Base-by-base conservation (phyloP, 1,140 invertebrate species). In the Drosophila pachea region DNA sequence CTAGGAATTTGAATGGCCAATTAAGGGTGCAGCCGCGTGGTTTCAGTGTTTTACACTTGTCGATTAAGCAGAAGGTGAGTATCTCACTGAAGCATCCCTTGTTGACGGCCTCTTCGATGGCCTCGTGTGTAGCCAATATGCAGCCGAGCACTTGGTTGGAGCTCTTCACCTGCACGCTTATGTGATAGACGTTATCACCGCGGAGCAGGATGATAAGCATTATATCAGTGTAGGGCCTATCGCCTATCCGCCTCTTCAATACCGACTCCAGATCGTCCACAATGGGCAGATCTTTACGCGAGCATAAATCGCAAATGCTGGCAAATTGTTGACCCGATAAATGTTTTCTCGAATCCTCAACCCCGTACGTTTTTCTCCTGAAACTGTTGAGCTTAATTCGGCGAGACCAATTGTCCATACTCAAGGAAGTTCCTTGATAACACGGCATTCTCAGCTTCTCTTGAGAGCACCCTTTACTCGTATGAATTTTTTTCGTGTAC, bases 151-250 rank as follows among this genome's bases (percentile, higher is more conserved):
- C 55, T 8, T 29, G 8, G 0, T 69, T 73, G 0, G 70, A 73
- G 2, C 49, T 16, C 29, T 50, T 61, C 11, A 75, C 53, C 12
- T 73, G 64, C 2, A 88, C 55, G 31, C 67, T 84, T 1, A 88
- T 38, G 22, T 88, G 78, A n/a, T 86, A 88, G 22, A 76, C 6
- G 55, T 86, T 76, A 7, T 68, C 68, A 6, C 62, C 48, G 2
- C 68, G 68, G 0, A 86, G 42, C 0, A 70, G 32, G 9, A 88
- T 49, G 9, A 64, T 66, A 4, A 88, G 42, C 5, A 81, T 32
- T 0, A 84, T 62, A 5, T 73, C 48, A 0, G 38, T 32, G 1
- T 58, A 47, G 2, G 11, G 4, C 5, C 59, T 63, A 0, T 14
- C 4, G 0, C 42, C 74, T 42, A 74, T 68, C 29, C 81, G 2